phyloP scores from a whole-genome alignment of 2,113 vertebrate species.

The Campylomormyrus tamandua region DNA sequence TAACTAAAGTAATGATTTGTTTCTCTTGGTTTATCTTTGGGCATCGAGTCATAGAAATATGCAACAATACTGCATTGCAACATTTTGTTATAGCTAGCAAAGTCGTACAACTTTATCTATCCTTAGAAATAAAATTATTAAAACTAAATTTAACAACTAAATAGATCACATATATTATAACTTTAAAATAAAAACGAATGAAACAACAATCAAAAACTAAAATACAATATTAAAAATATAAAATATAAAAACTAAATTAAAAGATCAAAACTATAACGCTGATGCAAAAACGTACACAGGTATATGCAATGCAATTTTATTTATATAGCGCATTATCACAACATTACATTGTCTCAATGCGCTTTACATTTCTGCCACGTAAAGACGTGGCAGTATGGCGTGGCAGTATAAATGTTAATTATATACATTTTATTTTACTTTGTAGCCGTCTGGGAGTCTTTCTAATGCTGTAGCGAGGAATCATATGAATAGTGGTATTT shows the following conservation, averaged over 20 bases:
- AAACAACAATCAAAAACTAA: neutral
- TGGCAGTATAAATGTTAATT: too few relatives aligned
- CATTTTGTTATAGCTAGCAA: neutral
- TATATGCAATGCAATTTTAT: too few relatives aligned
- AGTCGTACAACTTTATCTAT: neutral
- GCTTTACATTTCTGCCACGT: too few relatives aligned
- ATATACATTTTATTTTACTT: too few relatives aligned
- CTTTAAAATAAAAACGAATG: neutral
- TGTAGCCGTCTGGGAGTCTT: too few relatives aligned
- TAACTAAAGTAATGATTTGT: neutral
- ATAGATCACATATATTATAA: neutral
- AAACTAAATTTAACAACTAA: neutral
- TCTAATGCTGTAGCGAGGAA: too few relatives aligned
- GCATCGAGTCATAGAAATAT: neutral
- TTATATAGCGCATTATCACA: too few relatives aligned
- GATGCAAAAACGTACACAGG: neutral
- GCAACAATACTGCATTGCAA: neutral
- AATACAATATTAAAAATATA: neutral
- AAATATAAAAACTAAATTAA: neutral
- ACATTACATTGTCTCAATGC: too few relatives aligned
- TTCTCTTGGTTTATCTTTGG: neutral
- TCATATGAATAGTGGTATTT: too few relatives aligned
- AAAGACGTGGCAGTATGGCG: too few relatives aligned
- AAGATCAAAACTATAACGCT: neutral
- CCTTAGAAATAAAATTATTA: neutral